Conservation (phyloP, 2,113 vertebrate species). For the Oenanthe melanoleuca region DNA sequence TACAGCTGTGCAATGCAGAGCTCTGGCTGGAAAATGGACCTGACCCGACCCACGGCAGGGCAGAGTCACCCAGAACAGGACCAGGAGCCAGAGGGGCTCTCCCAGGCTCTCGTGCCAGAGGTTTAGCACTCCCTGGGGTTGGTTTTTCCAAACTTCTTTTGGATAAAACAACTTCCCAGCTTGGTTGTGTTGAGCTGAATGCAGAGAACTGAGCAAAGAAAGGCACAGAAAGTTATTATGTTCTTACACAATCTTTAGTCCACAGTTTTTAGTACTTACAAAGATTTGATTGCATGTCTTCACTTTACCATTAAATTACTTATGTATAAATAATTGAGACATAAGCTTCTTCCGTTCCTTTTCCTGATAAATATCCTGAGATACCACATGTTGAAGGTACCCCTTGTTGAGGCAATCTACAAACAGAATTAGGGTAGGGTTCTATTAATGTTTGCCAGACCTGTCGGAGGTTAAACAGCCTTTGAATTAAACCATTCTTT, state of each 20-base stretch:
- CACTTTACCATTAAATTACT: not conserved
- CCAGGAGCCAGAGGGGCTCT: not conserved
- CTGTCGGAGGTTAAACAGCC: conserved; percentile 48
- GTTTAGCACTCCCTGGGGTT: not conserved
- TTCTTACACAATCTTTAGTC: not conserved
- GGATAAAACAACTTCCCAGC: not conserved
- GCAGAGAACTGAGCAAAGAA: not conserved
- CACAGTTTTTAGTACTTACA: not conserved
- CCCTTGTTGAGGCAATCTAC: not conserved
- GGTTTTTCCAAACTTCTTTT: not conserved
- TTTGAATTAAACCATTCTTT: conserved; percentile 75
- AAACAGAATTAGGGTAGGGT: conserved; percentile 3
- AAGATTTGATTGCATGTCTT: not conserved
- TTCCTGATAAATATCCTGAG: not conserved
- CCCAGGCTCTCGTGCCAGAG: fast-evolving
- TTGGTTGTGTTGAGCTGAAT: not conserved
- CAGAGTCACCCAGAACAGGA: not conserved
- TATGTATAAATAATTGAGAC: not conserved
- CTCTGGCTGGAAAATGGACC: not conserved
- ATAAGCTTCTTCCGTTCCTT: not conserved
- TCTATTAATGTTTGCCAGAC: conserved; percentile 53
- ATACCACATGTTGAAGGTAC: not conserved
- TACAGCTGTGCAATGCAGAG: fast-evolving
- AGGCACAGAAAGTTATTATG: not conserved
- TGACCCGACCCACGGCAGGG: not conserved